A percentile compares a stretch with the other conserved stretches of the same genome.
phyloP scores from a whole-genome alignment of 2,888 invertebrate genomes.

The Spicauda simplicius region DNA sequence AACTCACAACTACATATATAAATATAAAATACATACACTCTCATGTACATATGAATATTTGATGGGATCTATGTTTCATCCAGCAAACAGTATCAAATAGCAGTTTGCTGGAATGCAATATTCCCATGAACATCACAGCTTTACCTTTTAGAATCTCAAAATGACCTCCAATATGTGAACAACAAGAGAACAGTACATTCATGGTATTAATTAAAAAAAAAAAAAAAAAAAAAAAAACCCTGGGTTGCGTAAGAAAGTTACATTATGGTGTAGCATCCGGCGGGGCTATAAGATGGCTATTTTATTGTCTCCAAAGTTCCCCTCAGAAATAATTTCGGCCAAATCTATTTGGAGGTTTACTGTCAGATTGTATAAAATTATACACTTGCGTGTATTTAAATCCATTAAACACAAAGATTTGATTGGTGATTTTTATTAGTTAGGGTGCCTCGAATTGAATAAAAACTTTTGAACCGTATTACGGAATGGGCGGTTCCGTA shows the following conservation, averaged over 20 bases:
- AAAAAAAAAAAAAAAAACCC: no score
- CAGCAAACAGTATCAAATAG: no score
- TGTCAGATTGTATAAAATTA: conserved; percentile 59
- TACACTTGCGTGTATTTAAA: conserved; percentile 47
- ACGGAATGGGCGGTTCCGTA: conserved; percentile 28
- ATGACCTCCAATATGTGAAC: no score
- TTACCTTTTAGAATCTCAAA: no score
- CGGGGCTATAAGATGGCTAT: conserved; percentile 67
- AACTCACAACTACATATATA: no score
- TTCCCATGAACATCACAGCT: no score
- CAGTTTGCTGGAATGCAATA: no score
- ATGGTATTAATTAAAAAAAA: no score
- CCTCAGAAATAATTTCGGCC: conserved; percentile 64
- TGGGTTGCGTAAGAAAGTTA: conserved; percentile 51
- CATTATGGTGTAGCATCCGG: conserved; percentile 59
- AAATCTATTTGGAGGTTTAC: conserved; percentile 63
- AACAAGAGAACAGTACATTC: no score
- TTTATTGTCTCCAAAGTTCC: conserved; percentile 66
- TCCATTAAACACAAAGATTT: conserved; percentile 46
- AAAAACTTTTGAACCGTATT: conserved; percentile 29
- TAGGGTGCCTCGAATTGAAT: conserved; percentile 21
- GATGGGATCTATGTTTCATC: no score
- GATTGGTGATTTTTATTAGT: conserved; percentile 34
- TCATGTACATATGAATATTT: no score
- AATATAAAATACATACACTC: no score